These are phyloP conservation scores for Melanotaenia trifasciata DNA, from an alignment of 2,797 vertebrate genomes.

Conservation along the genomic window DNA sequence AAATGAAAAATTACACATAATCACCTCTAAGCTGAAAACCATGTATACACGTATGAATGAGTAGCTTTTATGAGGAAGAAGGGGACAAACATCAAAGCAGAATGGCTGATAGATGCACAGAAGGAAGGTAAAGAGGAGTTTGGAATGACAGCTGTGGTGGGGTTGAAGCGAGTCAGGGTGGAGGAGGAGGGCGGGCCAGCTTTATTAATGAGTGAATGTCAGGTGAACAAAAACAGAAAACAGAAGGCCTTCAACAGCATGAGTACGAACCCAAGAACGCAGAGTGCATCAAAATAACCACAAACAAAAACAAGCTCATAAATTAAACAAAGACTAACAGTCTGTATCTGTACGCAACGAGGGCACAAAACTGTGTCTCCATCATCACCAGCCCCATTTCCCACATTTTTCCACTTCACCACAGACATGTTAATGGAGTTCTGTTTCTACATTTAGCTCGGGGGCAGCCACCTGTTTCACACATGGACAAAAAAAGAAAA, in stretches of 20 bases:
- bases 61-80: not conserved
- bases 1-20: no score
- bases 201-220: slow-evolving; percentile 66
- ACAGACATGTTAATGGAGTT: slow-evolving; percentile 59
- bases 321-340: not conserved
- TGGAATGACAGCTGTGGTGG: slow-evolving; percentile 23
- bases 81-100: slow-evolving; percentile 40
- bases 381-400: slow-evolving; percentile 20
- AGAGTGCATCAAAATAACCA: not conserved
- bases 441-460: slow-evolving; percentile 58
- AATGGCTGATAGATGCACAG: slow-evolving; percentile 2
- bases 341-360: not conserved
- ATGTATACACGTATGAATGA: no score
- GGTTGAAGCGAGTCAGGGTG: slow-evolving; percentile 19
- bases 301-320: not conserved
- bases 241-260: slow-evolving; percentile 49
- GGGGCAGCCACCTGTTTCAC: slow-evolving; percentile 66
- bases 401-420: slow-evolving; percentile 48
- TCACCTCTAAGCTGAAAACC: no score
- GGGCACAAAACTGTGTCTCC: not conserved
- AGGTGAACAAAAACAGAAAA: slow-evolving; percentile 58
- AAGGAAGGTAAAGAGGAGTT: slow-evolving; percentile 3
- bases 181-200: slow-evolving; percentile 25
- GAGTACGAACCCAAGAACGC: slow-evolving; percentile 38
- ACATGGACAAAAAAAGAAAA: slow-evolving; percentile 42